Evolutionary conservation across 2,113 vertebrate species (phyloP).

Genomic region (Sitta europaea): DNA sequence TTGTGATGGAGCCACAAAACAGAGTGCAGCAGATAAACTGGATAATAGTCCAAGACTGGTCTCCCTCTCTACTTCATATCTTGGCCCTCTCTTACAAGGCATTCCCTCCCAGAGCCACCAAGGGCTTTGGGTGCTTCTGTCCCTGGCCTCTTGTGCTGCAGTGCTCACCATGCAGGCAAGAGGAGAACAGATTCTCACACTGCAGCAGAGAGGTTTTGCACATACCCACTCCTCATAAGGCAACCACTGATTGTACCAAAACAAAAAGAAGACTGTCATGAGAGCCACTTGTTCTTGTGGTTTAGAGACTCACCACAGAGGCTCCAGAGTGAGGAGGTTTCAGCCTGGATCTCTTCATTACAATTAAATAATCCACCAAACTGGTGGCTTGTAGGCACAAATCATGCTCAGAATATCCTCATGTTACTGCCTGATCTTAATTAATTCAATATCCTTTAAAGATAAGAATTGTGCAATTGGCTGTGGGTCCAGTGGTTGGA

Average conservation of each 20-base stretch:
- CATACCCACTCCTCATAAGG: neutral
- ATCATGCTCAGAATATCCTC: neutral
- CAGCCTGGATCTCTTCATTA: accelerated
- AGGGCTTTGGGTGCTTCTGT: neutral
- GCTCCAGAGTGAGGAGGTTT: neutral
- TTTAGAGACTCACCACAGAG: neutral
- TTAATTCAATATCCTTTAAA: neutral
- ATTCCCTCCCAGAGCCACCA: neutral
- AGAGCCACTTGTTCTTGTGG: neutral
- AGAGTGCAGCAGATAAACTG: neutral
- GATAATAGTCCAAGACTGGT: neutral
- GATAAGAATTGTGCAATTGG: neutral
- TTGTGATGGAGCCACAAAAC: neutral
- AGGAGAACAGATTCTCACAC: neutral
- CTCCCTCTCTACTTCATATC: neutral
- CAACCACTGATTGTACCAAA: neutral
- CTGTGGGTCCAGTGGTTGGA: neutral
- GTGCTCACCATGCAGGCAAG: neutral
- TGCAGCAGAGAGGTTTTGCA: neutral
- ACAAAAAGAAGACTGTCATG: too few relatives aligned
- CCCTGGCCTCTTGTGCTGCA: neutral
- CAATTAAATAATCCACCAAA: neutral
- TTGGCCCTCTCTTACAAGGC: neutral
- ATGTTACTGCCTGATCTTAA: neutral
- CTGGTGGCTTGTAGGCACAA: neutral